Evolutionary conservation across 2,888 invertebrate genomes (phyloP).

Genomic region (Amiota mariae): DNA sequence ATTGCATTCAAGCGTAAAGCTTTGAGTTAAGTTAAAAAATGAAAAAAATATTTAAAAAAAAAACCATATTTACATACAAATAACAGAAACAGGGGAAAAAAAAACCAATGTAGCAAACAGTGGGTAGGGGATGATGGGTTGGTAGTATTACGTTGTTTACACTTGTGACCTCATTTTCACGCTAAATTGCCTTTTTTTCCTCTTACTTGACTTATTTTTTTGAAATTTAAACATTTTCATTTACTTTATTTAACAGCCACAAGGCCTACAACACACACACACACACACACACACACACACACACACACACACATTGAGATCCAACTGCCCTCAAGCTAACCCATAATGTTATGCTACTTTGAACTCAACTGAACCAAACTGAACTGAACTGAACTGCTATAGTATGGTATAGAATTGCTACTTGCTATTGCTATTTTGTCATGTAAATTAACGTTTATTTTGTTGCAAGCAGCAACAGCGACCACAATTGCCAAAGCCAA

Average conservation of each 20-base stretch:
- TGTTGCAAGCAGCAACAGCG: conserved; percentile 36
- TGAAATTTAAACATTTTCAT: conserved; percentile 48
- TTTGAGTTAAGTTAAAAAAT: conserved; percentile 1
- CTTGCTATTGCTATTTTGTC: conserved; percentile 55
- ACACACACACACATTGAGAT: neutral
- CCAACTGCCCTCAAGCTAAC: neutral
- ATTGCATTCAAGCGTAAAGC: neutral
- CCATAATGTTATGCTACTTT: no score
- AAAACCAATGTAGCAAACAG: neutral
- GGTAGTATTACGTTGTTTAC: conserved; percentile 10
- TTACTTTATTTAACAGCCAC: conserved; percentile 34
- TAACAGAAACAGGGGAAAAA: neutral
- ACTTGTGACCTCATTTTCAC: conserved; percentile 25
- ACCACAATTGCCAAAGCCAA: neutral
- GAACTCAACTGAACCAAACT: neutral
- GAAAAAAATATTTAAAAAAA: neutral
- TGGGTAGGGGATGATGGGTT: neutral
- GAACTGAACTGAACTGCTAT: neutral
- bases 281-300: no score
- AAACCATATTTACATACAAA: conserved; percentile 1
- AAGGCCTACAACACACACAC: conserved; percentile 5
- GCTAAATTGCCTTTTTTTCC: conserved; percentile 24
- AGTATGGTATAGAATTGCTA: no score
- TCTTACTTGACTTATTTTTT: conserved; percentile 21
- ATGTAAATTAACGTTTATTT: conserved; percentile 63